These are phyloP conservation scores for Abscondita cerata DNA, from an alignment of 2,888 invertebrate genomes.

Conservation along the genomic window DNA sequence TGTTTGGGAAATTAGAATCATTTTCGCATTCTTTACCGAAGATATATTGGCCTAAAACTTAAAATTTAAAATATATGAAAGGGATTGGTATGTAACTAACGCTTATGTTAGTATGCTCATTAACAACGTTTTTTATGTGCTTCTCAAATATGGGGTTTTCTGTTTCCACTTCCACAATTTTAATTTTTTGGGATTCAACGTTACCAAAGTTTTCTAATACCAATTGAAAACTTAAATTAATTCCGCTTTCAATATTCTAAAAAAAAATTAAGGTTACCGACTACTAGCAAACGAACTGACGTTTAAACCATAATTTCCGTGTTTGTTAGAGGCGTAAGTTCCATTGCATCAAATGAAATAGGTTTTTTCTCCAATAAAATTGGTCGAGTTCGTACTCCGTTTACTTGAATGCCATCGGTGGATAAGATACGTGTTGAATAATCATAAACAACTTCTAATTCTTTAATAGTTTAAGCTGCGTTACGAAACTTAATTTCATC, in stretches of 20 bases:
- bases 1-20: constrained; percentile 48
- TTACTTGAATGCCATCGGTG: constrained; percentile 52
- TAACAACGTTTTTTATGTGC: constrained; percentile 47
- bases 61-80: not conserved
- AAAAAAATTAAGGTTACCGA: constrained; percentile 34
- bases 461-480: constrained; percentile 28
- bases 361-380: constrained; percentile 44
- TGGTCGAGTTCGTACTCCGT: constrained; percentile 46
- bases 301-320: constrained; percentile 21
- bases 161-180: constrained; percentile 52
- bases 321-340: constrained; percentile 47
- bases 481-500: not conserved
- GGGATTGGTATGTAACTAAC: constrained; percentile 42
- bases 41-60: constrained; percentile 48
- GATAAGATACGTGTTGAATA: constrained; percentile 51
- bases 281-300: no score
- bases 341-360: constrained; percentile 49
- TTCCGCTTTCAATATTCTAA: constrained; percentile 50
- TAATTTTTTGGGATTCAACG: constrained; percentile 44
- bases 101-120: constrained; percentile 47
- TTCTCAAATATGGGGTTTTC: constrained; percentile 43
- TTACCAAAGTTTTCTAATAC: constrained; percentile 49
- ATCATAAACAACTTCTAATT: constrained; percentile 49
- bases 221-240: constrained; percentile 51
- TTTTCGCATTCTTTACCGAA: constrained; percentile 47